Evolutionary conservation across 2,888 invertebrate species (phyloP).

Genomic region (Serripes groenlandicus): DNA sequence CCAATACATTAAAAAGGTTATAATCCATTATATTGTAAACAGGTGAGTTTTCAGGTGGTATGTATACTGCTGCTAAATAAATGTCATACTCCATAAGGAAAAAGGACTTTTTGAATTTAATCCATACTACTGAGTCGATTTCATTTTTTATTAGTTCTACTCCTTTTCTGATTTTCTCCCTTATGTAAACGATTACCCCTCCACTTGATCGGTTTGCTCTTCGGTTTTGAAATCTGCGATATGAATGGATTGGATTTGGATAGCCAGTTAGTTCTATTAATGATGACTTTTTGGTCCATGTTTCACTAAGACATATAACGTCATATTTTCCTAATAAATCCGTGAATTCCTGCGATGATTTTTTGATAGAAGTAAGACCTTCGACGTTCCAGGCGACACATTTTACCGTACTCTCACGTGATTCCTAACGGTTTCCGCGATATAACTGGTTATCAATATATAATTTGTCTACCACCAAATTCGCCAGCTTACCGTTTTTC

Average conservation of each 20-base stretch:
- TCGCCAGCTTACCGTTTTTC: constrained; percentile 12
- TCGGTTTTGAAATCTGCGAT: neutral
- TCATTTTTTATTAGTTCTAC: constrained; percentile 5
- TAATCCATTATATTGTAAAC: constrained; percentile 22
- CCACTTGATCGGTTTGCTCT: neutral
- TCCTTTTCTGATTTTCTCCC: neutral
- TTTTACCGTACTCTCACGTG: constrained; percentile 14
- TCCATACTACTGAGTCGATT: neutral
- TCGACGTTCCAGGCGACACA: constrained; percentile 27
- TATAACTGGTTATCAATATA: constrained; percentile 30
- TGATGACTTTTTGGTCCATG: neutral
- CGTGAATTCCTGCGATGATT: neutral
- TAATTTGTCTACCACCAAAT: constrained; percentile 13
- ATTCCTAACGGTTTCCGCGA: constrained; percentile 2
- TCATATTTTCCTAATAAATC: neutral
- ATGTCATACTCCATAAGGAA: neutral
- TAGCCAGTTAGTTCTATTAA: neutral
- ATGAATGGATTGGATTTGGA: constrained; percentile 3
- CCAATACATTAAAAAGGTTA: constrained; percentile 36
- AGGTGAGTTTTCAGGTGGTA: constrained; percentile 34
- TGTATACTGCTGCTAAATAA: constrained; percentile 2
- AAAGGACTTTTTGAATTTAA: constrained; percentile 7
- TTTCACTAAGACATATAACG: constrained; percentile 1
- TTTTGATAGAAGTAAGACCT: constrained; percentile 3
- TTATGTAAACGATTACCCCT: constrained; percentile 3